Percentiles rank a stretch among this genome's conserved stretches.
Conservation (phyloP, 2,797 vertebrate genomes). For the Pelodytes ibericus region DNA sequence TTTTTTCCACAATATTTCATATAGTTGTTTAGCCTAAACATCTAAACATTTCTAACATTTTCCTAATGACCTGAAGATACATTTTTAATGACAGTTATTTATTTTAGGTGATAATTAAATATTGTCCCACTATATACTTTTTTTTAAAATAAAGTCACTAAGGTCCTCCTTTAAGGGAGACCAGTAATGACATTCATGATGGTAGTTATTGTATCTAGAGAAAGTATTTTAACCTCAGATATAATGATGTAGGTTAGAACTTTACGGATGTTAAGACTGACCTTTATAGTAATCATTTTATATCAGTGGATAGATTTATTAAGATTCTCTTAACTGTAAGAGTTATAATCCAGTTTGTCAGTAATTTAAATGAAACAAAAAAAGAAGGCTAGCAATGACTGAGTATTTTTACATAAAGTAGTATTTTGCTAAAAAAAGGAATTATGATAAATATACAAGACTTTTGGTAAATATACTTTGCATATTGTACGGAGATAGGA, state of each 20-base stretch:
- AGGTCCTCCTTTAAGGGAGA: constrained; percentile 3
- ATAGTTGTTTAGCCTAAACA: no score
- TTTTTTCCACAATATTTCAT: no score
- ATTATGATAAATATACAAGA: no score
- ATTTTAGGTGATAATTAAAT: constrained; percentile 4
- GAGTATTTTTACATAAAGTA: no score
- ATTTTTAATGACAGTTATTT: background rate
- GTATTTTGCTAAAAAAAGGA: no score
- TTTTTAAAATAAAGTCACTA: constrained; percentile 20
- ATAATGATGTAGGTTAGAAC: constrained; percentile 32
- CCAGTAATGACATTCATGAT: constrained; percentile 5
- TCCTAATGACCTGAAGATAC: background rate
- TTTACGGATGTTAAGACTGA: constrained; percentile 27
- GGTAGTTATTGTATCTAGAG: constrained; percentile 12
- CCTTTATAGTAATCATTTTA: constrained; percentile 36
- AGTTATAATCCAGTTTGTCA: no score
- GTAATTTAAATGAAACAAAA: no score
- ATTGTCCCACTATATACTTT: background rate
- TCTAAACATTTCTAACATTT: background rate
- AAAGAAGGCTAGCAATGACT: no score
- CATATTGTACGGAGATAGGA: no score
- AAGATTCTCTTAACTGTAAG: no score
- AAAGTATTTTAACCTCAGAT: constrained; percentile 21
- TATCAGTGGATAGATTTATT: constrained; percentile 3
- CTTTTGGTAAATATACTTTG: no score